Evolutionary conservation across 2,113 vertebrate genomes (phyloP).

Genomic region (Aleadryas rufinucha): DNA sequence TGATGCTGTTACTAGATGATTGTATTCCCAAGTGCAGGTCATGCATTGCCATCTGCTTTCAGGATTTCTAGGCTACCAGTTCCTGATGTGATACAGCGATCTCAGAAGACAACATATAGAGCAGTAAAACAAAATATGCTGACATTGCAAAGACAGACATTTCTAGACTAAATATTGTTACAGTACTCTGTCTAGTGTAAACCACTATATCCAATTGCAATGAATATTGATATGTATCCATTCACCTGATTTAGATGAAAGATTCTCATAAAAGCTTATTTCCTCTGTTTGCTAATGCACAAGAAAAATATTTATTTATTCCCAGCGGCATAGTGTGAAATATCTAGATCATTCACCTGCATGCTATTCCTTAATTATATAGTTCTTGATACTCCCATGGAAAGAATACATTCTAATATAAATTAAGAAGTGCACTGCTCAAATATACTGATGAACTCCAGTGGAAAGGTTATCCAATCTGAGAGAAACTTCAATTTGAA

Average conservation of each 20-base stretch:
- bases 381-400: background rate
- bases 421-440: background rate
- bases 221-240: constrained; percentile 47
- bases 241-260: constrained; percentile 22
- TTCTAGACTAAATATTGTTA: constrained; percentile 53
- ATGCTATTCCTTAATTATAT: background rate
- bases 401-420: background rate
- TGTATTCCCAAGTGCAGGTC: background rate
- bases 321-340: background rate
- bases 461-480: background rate
- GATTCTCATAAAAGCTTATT: constrained; percentile 9
- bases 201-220: constrained; percentile 4
- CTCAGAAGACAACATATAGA: background rate
- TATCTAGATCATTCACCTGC: background rate
- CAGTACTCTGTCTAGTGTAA: constrained; percentile 14
- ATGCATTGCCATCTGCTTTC: background rate
- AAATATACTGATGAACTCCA: background rate
- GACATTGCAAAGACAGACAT: background rate
- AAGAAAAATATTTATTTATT: background rate
- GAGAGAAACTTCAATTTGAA: background rate
- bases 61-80: background rate
- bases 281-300: constrained; percentile 27
- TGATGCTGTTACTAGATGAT: background rate
- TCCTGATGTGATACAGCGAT: background rate
- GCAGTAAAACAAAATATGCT: background rate